Conservation (phyloP, 2,797 vertebrate genomes). For the Poeciliopsis gracilis region DNA sequence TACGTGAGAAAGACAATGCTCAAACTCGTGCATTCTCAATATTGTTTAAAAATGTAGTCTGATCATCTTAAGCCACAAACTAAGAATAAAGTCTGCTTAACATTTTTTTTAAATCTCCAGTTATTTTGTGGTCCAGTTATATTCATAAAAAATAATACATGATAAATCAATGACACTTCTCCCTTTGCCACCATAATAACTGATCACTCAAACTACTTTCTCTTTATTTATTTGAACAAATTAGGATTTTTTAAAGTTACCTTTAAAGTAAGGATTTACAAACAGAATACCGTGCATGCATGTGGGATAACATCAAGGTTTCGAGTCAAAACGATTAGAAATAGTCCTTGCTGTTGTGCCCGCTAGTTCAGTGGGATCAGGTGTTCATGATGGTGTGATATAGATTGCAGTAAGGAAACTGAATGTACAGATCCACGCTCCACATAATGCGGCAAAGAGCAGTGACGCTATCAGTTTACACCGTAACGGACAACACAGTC, state of each 20-base stretch:
- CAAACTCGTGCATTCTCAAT: neutral
- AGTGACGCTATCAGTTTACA: constrained; percentile 76
- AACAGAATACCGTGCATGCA: constrained; percentile 4
- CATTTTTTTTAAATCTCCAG: neutral
- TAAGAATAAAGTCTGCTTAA: neutral
- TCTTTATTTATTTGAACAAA: neutral
- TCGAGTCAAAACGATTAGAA: constrained; percentile 54
- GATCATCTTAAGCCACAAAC: neutral
- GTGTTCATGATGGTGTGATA: constrained; percentile 71
- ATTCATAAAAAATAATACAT: neutral
- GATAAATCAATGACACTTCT: neutral
- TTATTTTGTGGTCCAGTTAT: neutral
- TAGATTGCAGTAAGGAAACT: constrained; percentile 73
- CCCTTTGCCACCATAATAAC: neutral
- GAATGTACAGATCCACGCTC: constrained; percentile 70
- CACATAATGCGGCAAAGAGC: constrained; percentile 71
- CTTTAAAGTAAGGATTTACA: neutral
- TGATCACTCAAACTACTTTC: neutral
- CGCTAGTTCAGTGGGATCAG: constrained; percentile 60
- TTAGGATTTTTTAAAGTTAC: neutral
- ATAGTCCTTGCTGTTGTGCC: constrained; percentile 51
- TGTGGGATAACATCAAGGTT: constrained; percentile 25
- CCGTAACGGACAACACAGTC: constrained; percentile 70
- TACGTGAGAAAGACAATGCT: neutral
- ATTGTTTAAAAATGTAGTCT: neutral